Evolutionary conservation across 2,888 invertebrate genomes (phyloP).

Genomic region (Tipula unca): DNA sequence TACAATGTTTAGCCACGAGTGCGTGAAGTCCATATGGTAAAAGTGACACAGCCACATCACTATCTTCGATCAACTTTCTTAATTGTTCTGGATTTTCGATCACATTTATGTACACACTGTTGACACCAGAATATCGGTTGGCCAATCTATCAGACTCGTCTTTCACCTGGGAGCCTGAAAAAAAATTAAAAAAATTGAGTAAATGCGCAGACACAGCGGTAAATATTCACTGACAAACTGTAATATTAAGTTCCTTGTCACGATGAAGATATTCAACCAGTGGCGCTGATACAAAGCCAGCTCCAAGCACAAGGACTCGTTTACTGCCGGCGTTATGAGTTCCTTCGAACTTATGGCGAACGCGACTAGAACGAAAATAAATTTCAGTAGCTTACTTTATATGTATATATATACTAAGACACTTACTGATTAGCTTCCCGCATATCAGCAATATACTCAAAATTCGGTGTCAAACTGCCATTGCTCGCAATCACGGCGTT

Average conservation of each 20-base stretch:
- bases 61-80: conserved; percentile 59
- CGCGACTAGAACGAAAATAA: conserved; percentile 44
- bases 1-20: conserved; percentile 75
- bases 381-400: background rate
- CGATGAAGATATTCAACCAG: conserved; percentile 88
- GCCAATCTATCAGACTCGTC: conserved; percentile 84
- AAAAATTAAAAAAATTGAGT: background rate
- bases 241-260: conserved; percentile 71
- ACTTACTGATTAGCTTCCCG: conserved; percentile 56
- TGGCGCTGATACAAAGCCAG: conserved; percentile 91
- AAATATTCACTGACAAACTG: conserved; percentile 52
- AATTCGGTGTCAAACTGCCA: conserved; percentile 83
- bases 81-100: conserved; percentile 58
- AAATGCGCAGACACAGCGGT: background rate
- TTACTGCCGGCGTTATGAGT: conserved; percentile 50
- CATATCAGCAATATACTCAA: conserved; percentile 89
- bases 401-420: background rate
- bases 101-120: conserved; percentile 76
- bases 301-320: conserved; percentile 83
- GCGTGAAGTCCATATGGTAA: conserved; percentile 88
- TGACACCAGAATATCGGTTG: conserved; percentile 63
- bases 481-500: conserved; percentile 96
- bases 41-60: conserved; percentile 76
- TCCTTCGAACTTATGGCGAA: conserved; percentile 64
- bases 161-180: conserved; percentile 57